Conservation (phyloP, 2,113 vertebrate species). For the Glaucomys volans region DNA sequence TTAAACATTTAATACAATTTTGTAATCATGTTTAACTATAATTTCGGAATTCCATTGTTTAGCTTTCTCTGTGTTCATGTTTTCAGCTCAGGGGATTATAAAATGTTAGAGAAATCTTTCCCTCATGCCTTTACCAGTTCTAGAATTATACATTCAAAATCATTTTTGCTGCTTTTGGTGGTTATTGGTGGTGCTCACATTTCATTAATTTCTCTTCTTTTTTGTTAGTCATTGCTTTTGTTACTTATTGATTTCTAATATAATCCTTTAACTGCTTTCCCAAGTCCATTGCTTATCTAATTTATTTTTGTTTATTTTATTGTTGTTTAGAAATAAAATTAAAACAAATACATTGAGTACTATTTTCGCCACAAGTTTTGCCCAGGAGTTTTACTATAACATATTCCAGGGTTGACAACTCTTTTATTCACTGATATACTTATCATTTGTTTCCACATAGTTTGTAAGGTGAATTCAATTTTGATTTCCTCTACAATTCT, state of each 20-base stretch:
- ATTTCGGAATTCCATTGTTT: not conserved
- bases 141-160: not conserved
- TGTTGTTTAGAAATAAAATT: not conserved
- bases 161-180: not conserved
- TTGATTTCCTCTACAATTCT: not conserved
- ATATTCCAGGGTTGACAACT: not conserved
- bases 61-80: not conserved
- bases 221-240: not conserved
- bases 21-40: not conserved
- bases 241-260: constrained; percentile 4
- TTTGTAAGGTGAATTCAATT: not conserved
- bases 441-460: not conserved
- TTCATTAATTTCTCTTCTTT: not conserved
- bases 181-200: not conserved
- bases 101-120: not conserved
- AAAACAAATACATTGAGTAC: not conserved
- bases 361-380: not conserved
- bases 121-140: not conserved
- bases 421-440: not conserved
- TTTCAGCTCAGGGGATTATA: not conserved
- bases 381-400: not conserved
- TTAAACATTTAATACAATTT: not conserved
- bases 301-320: constrained; percentile 33
- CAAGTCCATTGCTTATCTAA: not conserved
- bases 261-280: not conserved